Evolutionary conservation across 2,113 vertebrate genomes (phyloP).

Genomic region (Balaeniceps rex): DNA sequence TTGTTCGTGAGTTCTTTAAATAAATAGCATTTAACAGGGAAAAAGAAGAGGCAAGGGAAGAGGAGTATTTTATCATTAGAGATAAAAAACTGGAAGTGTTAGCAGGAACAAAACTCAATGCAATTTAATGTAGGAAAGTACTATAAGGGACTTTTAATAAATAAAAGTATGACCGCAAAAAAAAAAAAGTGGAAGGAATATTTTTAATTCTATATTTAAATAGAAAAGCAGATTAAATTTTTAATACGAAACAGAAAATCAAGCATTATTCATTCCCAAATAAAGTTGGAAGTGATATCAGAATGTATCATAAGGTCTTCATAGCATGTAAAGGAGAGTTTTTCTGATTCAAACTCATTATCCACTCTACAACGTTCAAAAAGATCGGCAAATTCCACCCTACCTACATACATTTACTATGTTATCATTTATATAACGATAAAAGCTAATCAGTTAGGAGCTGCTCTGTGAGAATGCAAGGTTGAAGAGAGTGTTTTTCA

Average conservation of each 20-base stretch:
- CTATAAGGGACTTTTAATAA: not conserved
- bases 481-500: not conserved
- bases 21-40: conserved; percentile 11
- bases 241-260: not conserved
- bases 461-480: not conserved
- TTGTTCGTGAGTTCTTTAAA: not conserved
- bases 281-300: not conserved
- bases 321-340: not conserved
- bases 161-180: not conserved
- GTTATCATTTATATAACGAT: not conserved
- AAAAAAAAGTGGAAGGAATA: not conserved
- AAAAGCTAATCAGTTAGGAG: not conserved
- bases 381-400: not conserved
- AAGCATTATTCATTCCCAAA: not conserved
- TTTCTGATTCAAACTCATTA: not conserved
- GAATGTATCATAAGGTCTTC: not conserved
- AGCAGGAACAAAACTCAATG: not conserved
- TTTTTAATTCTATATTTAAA: not conserved
- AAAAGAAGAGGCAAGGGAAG: not conserved
- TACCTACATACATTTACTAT: not conserved
- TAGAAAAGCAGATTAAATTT: not conserved
- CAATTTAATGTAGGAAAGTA: not conserved
- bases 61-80: not conserved
- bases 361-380: not conserved
- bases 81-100: not conserved